Evolutionary conservation across 2,113 vertebrate genomes (phyloP), one percentile per base, ranked within the genome.

Genomic region (Montifringilla adamsi): DNA sequence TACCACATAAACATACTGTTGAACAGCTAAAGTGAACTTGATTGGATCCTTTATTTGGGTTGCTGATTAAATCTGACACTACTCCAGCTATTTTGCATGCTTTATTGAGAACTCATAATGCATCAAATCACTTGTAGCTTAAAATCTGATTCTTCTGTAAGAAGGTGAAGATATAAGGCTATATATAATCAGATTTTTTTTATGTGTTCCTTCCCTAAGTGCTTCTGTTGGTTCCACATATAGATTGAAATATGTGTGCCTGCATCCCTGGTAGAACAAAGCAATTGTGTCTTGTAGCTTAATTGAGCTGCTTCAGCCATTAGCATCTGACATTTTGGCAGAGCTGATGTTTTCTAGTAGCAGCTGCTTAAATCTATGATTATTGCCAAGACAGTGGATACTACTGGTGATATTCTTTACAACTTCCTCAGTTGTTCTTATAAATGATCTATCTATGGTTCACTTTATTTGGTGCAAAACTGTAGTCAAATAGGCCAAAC

Each of bases 341-440:
- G 81, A 94, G 77, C 76, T 95, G 80, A 84, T 86, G 70, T 94
- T 92, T 95, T 73, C 88, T 94, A 70, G 78, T 81, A 95, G 81
- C 86, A 95, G 72, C 73, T 96, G 86, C 92, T 88, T 89, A 27
- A 84, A 50, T 70, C 62, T n/a, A 1, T 76, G 41, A 6, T 77
- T 95, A 84, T 64, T 95, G 69, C 66, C 75, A 92, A 84, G 75
- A 64, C 43, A 75, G 53, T 70, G 74, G 87, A 59, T 79, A 35
- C 82, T 89, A 63, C 44, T 76, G 55, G 31, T 2, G 1, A 0
- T 67, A 11, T 72, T 87, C 70, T 77, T 90, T 87, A 59, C 68
- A 81, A 21, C 58, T 90, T 13, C 52, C 20, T 92, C 27, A 5
- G 22, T 72, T 78, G 17, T 79, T 93, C 59, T 63, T 87, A 15